Evolutionary conservation across 2,113 vertebrate species (phyloP), one percentile per base, ranked within the genome.

Genomic region (Girardinichthys multiradiatus): DNA sequence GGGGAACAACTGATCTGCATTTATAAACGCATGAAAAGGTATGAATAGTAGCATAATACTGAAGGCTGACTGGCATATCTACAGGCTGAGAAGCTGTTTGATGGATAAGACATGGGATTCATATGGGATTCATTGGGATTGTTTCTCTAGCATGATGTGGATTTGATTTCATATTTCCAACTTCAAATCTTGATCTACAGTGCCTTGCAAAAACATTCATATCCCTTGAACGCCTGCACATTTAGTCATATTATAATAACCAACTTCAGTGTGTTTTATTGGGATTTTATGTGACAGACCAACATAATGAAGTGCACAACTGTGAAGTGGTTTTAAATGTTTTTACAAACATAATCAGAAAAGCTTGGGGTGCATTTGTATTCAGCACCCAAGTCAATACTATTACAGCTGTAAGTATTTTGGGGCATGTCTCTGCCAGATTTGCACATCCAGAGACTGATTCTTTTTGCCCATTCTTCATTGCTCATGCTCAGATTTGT

Each of bases 21-120:
- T 57, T 74, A 51, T 61, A 61, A 64, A 68, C 64, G 72, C 71
- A 82, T 79, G 80, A 35, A 64, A 37, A 60, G 26, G 65, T 13
- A 17, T 28, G 42, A 27, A 24, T 27, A 31, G 54, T n/a, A 27
- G 2, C 9, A 31, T 45, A n/a, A 29, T 67, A 63, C 29, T 63
- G 29, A 48, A 4, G 14, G 27, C 30, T 72, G 62, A 78, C 66
- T 70, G 64, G 26, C 69, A 39, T 33, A 61, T 70, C 66, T 86
- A 51, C 4, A 12, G 67, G 68, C 37, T 42, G 57, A 65, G 37
- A 45, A 42, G 54, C 58, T 73, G 76, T 59, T 72, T 61, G 64
- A 69, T 33, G 21, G 51, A 26, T 65, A 39, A 65, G 24, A 57
- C 68, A 31, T n/a, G n/a, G n/a, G n/a, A n/a, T n/a, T n/a, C n/a